Evolutionary conservation across 2,888 invertebrate genomes (phyloP).

Genomic region (Crocallis elinguaria): DNA sequence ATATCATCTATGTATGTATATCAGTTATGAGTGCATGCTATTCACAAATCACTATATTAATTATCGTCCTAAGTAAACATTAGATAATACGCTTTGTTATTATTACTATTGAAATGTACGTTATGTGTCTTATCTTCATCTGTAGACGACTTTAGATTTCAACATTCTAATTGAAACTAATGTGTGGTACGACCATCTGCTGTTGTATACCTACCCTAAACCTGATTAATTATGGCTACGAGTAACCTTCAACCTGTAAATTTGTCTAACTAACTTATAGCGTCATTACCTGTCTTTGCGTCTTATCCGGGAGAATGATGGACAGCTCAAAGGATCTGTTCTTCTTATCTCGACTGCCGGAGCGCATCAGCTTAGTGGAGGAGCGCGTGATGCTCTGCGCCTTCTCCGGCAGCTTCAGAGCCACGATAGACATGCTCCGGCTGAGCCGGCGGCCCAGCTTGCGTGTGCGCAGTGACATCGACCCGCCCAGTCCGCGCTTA

Average conservation of each 20-base stretch:
- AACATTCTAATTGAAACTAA: neutral
- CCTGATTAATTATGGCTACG: too few species aligned
- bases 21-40: constrained; percentile 7
- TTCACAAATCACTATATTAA: constrained; percentile 13
- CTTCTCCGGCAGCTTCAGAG: constrained; percentile 83
- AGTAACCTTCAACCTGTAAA: neutral
- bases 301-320: constrained; percentile 87
- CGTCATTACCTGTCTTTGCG: constrained; percentile 85
- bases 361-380: constrained; percentile 84
- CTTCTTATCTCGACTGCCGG: constrained; percentile 84
- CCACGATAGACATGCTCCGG: constrained; percentile 83
- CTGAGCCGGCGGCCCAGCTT: constrained; percentile 82
- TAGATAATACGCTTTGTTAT: constrained; percentile 17
- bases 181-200: neutral
- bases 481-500: constrained; percentile 75
- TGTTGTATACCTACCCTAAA: too few species aligned
- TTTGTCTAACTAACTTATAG: neutral
- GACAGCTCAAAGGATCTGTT: constrained; percentile 85
- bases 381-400: constrained; percentile 86
- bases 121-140: constrained; percentile 9
- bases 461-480: constrained; percentile 79
- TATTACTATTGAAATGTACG: constrained; percentile 5
- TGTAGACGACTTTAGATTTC: neutral
- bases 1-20: constrained; percentile 5
- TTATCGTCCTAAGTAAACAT: constrained; percentile 19